phyloP scores from a whole-genome alignment of 2,888 invertebrate species.

The Eilema griseolum region DNA sequence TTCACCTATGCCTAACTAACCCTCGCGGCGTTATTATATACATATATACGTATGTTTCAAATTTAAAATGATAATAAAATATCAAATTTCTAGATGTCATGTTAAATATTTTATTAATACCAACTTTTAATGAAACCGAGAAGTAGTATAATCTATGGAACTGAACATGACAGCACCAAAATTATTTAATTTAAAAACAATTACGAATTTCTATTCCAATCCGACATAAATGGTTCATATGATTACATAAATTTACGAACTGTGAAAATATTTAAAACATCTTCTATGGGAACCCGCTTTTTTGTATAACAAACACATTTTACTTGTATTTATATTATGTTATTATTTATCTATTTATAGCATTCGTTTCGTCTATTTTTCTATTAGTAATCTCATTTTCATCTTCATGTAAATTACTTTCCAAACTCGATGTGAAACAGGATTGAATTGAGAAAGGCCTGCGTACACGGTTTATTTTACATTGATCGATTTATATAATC shows the following conservation, averaged over 20 bases:
- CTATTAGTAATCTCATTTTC: slow-evolving; percentile 44
- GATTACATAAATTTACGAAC: slow-evolving; percentile 25
- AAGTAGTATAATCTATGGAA: slow-evolving; percentile 1
- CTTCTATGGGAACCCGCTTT: slow-evolving; percentile 18
- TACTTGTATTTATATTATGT: slow-evolving; percentile 32
- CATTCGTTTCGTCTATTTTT: slow-evolving; percentile 31
- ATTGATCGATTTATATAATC: background rate
- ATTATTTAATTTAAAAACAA: slow-evolving; percentile 28
- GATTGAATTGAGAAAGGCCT: slow-evolving; percentile 26
- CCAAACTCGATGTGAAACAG: slow-evolving; percentile 38
- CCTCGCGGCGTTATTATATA: no score
- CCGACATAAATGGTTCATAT: slow-evolving; percentile 27
- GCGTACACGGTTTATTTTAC: slow-evolving; percentile 1
- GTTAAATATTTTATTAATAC: background rate
- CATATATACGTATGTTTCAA: no score
- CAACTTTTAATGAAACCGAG: background rate
- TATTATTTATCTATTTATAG: slow-evolving; percentile 41
- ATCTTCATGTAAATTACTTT: slow-evolving; percentile 48
- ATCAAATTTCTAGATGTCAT: background rate
- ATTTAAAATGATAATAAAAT: background rate
- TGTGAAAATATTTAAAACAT: slow-evolving; percentile 21
- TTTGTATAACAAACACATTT: slow-evolving; percentile 27
- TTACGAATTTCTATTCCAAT: slow-evolving; percentile 21
- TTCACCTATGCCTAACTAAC: no score
- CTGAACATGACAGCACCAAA: slow-evolving; percentile 11